Percentiles rank a stretch among this genome's conserved stretches.
Evolutionary conservation across 2,888 invertebrate species (phyloP).

Genomic region (Rhingia campestris): DNA sequence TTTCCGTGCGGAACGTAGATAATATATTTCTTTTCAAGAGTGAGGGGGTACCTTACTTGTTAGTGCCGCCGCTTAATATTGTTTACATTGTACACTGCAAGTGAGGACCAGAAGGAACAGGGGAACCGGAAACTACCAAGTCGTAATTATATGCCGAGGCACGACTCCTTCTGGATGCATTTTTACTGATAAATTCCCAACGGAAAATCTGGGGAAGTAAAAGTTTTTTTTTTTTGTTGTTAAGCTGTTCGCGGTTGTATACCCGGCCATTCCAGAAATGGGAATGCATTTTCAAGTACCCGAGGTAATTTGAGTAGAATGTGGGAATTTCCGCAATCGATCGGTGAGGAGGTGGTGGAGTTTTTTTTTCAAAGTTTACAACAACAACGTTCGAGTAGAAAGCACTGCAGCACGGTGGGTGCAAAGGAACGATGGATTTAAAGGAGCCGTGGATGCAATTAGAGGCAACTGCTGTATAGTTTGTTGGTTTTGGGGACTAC

Average conservation of each 20-base stretch:
- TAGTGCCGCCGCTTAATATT: slow-evolving; percentile 2
- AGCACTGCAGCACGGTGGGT: too few relatives aligned
- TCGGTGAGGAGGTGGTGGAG: neutral
- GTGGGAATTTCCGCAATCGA: slow-evolving; percentile 15
- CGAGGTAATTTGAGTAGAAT: slow-evolving; percentile 18
- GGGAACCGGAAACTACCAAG: slow-evolving; percentile 5
- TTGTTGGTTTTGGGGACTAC: too few relatives aligned
- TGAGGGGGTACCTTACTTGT: slow-evolving; percentile 5
- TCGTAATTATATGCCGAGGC: slow-evolving; percentile 52
- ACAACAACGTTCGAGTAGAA: too few relatives aligned
- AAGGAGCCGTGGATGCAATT: too few relatives aligned
- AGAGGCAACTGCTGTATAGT: too few relatives aligned
- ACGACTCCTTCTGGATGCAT: slow-evolving; percentile 32
- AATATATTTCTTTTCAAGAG: slow-evolving; percentile 1
- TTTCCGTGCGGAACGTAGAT: slow-evolving; percentile 35
- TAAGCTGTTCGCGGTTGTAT: neutral
- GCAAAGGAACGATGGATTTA: too few relatives aligned
- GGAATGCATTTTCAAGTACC: neutral
- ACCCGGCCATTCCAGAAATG: neutral
- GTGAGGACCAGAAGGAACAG: neutral
- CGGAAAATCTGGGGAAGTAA: neutral
- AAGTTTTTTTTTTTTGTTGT: neutral
- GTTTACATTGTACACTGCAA: slow-evolving; percentile 5
- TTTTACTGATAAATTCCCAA: neutral
- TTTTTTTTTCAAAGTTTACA: too few relatives aligned